phyloP scores from a whole-genome alignment of 2,113 vertebrate genomes.

The Dendrocopos noguchii region DNA sequence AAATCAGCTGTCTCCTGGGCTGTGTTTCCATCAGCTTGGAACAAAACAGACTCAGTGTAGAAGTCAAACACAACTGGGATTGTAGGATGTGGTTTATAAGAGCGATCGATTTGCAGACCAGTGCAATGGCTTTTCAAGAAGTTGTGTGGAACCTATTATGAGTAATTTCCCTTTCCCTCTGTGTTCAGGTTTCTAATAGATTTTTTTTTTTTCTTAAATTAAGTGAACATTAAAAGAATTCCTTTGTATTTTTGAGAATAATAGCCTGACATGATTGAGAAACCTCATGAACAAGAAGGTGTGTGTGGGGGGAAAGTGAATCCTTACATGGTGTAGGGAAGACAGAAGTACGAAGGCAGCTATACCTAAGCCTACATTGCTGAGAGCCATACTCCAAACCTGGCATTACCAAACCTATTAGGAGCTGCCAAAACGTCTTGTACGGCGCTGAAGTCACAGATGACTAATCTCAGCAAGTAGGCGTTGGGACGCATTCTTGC shows the following conservation, averaged over 20 bases:
- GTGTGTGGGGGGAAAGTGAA: not conserved
- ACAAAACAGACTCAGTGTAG: not conserved
- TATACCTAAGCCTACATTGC: not conserved
- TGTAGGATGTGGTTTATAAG: constrained; percentile 53
- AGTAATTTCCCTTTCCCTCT: not conserved
- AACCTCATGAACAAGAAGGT: not conserved
- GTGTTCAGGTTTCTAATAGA: not conserved
- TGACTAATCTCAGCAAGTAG: constrained; percentile 76
- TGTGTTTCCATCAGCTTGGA: constrained; percentile 30
- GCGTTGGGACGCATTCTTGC: constrained; percentile 67
- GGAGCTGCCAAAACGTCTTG: constrained; percentile 75
- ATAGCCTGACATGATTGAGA: not conserved
- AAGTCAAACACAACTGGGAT: not conserved
- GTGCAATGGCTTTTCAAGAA: not conserved
- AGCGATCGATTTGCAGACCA: constrained; percentile 28
- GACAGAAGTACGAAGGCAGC: not conserved
- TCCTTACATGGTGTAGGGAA: not conserved
- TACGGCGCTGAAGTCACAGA: constrained; percentile 71
- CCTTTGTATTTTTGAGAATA: not conserved
- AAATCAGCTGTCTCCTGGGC: not conserved
- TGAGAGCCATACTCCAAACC: constrained; percentile 38
- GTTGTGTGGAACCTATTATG: not conserved
- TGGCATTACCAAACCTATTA: constrained; percentile 35
- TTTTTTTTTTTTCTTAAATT: too few species aligned
- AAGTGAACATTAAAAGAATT: not conserved